Evolutionary conservation across 1,140 invertebrate species (phyloP), one percentile per base, ranked within the genome.

Genomic region (Drosophila elegans): DNA sequence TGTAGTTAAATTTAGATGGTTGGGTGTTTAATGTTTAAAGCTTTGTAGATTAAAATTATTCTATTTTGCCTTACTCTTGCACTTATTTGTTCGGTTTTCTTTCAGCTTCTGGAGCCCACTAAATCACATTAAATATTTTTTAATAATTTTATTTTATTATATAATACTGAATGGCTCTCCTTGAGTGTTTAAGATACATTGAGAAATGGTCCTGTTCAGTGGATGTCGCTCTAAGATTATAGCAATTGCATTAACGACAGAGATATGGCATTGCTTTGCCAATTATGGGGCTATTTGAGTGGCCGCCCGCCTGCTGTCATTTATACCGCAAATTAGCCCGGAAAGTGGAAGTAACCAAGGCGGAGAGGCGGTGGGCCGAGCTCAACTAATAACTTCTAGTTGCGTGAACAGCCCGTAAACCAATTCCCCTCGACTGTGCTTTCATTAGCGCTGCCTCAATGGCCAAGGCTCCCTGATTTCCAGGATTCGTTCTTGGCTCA

Each of bases 331-430:
- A 86, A 88, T 86, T 88, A 75, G 83, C 67, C 57, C 44, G 46
- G 38, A 36, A 63, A 56, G 49, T 41, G 55, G 41, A 21, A 25
- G 55, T 34, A 21, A 39, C 25, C 39, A 21, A 21, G 12, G 29
- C 12, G 42, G 38, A 34, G n/a, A 25, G 38, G 12, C 12, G 38
- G 38, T 4, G 38, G 38, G 4, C 29, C 53, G 49, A 48, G 60
- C 49, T 56, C 57, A 75, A 71, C 75, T 86, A 86, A 86, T 86
- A 86, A 86, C 75, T 88, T 86, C 79, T 86, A 76, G 54, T 88
- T 86, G 83, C 71, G 54, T 88, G 80, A 85, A 82, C 78, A 85
- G 68, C 59, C 78, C 62, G 48, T 57, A 76, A 76, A 66, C 55
- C 73, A 78, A 76, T 83, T 76, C 59, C 73, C 68, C 48, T 46